Evolutionary conservation across 2,888 invertebrate genomes (phyloP), one percentile per base, ranked within the genome.

Genomic region (Nephrotoma guestfalica): DNA sequence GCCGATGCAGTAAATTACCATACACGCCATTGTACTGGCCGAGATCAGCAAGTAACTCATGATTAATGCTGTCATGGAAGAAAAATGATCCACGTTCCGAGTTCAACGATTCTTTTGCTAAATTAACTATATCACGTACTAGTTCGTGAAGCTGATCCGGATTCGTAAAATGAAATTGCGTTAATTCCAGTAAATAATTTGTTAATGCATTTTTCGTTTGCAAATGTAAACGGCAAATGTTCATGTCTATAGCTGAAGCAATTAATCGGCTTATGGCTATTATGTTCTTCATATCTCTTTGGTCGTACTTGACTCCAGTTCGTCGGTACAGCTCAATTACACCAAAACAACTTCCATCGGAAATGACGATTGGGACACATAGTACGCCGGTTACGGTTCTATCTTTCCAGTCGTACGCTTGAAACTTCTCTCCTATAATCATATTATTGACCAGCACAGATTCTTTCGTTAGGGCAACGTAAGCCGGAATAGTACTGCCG

Each of bases 401-500:
- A 87, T 90, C 91, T 91, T 87, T 85, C 87, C 88, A 87, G 6
- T 90, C 91, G 43, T 91, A 89, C 9, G 91, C 91, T 71, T 90
- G 91, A 89, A 92, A 92, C 87, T 92, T 88, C n/a, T 89, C 88
- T 88, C 92, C 92, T 2, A 92, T 91, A 84, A 92, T 91, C n/a
- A 94, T 93, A 88, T 94, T 94, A 41, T 93, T 93, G 0, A 94
- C 89, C 15, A 93, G 90, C 11, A 92, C 89, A 87, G 89, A 91
- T 89, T 94, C 93, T 88, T 93, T 94, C 57, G 92, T 93, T 47
- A 89, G 91, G 0, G 94, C 94, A 2, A 93, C 94, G 89, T 93
- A 93, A 0, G 93, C 93, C 1, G 94, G 93, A 7, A 93, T 92
- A 40, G 93, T 92, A 88, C 92, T 93, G 0, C 93, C 93, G 18